Evolutionary conservation across 2,888 invertebrate genomes (phyloP).

Genomic region (Polylopha cassiicola): DNA sequence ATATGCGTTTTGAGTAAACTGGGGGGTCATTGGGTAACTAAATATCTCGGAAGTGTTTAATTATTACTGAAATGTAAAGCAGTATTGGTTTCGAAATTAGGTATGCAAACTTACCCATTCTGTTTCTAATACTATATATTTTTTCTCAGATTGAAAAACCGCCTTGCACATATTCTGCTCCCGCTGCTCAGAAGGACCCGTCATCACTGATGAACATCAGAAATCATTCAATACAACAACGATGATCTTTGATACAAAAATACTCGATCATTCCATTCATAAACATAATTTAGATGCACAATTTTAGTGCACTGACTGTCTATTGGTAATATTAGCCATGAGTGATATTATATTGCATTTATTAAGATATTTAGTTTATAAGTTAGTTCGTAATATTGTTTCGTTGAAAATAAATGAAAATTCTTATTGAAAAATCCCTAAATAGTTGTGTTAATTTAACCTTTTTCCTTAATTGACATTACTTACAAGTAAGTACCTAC

Average conservation of each 20-base stretch:
- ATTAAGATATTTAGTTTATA: conserved; percentile 39
- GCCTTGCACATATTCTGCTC: conserved; percentile 70
- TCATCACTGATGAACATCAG: conserved; percentile 42
- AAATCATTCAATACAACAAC: conserved; percentile 2
- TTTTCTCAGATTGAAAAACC: conserved; percentile 68
- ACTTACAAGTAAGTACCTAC: too few relatives aligned
- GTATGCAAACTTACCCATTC: too few relatives aligned
- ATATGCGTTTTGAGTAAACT: too few relatives aligned
- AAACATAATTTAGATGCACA: too few relatives aligned
- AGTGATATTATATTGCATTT: conserved; percentile 62
- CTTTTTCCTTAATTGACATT: conserved; percentile 9
- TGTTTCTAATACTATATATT: conserved; percentile 26
- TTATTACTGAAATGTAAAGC: too few relatives aligned
- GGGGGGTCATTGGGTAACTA: too few relatives aligned
- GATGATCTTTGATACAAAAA: too few relatives aligned
- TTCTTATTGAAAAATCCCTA: conserved; percentile 74
- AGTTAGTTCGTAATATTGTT: conserved; percentile 57
- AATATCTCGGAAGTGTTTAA: too few relatives aligned
- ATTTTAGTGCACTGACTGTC: conserved; percentile 11
- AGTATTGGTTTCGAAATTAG: too few relatives aligned
- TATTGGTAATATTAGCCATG: conserved; percentile 16
- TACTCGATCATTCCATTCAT: too few relatives aligned
- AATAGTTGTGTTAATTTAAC: conserved; percentile 25
- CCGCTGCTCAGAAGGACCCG: conserved; percentile 69
- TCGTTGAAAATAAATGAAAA: conserved; percentile 70